These are phyloP conservation scores for Hypselothyrea guttata DNA, from an alignment of 2,888 invertebrate genomes.

Conservation along the genomic window DNA sequence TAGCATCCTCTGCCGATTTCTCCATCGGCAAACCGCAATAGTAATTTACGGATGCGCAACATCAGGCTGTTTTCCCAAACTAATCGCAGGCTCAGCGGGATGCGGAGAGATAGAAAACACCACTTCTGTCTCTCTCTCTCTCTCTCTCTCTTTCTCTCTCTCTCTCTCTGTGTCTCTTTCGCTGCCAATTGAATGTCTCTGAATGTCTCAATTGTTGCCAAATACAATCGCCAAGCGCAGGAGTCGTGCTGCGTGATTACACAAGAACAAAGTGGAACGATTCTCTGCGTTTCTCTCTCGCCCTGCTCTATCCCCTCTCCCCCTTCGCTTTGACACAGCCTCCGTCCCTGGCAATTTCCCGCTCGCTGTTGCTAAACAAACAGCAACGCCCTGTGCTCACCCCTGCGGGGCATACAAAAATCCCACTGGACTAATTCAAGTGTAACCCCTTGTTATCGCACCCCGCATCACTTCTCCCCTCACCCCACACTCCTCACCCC, in stretches of 20 bases:
- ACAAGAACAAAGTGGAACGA: conserved; percentile 48
- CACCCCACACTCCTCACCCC: background rate
- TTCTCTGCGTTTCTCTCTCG: too few species aligned
- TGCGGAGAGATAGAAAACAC: conserved; percentile 1
- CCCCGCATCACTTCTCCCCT: conserved; percentile 5
- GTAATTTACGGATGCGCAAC: conserved; percentile 78
- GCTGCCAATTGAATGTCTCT: conserved; percentile 74
- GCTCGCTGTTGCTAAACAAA: conserved; percentile 44
- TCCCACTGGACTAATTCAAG: conserved; percentile 81
- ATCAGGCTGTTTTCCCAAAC: conserved; percentile 69
- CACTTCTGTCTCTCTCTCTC: conserved; percentile 28
- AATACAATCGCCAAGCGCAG: conserved; percentile 33
- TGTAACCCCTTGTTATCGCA: conserved; percentile 69
- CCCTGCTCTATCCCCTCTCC: too few species aligned
- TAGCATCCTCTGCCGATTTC: conserved; percentile 5
- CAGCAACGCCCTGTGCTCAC: conserved; percentile 46
- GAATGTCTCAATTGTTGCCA: conserved; percentile 70
- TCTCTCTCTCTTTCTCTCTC: too few species aligned
- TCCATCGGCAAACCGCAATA: conserved; percentile 73
- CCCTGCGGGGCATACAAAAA: conserved; percentile 31
- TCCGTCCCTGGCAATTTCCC: conserved; percentile 13
- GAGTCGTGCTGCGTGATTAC: conserved; percentile 70
- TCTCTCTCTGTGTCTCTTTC: conserved; percentile 13
- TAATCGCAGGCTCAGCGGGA: conserved; percentile 68
- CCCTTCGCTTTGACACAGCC: too few species aligned